Conservation (phyloP, 2,113 vertebrate genomes). For the Phycodurus eques region DNA sequence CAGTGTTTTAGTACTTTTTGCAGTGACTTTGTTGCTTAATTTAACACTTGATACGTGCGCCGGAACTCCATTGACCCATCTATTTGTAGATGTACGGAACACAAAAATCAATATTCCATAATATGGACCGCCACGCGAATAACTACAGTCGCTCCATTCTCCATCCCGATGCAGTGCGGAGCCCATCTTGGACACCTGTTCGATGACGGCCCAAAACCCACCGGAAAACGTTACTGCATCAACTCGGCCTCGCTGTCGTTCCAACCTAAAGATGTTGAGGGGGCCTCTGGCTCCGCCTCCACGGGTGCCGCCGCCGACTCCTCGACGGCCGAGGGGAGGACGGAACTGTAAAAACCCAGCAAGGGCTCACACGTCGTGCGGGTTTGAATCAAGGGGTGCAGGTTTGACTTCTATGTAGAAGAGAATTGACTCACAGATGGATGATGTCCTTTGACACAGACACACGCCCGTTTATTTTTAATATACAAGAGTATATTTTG, state of each 20-base stretch:
- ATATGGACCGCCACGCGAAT: no score
- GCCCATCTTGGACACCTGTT: conserved; percentile 96
- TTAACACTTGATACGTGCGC: no score
- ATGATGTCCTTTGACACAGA: neutral
- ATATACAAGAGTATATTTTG: conserved; percentile 1
- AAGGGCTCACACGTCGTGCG: neutral
- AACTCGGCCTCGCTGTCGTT: conserved; percentile 88
- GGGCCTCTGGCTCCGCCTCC: neutral
- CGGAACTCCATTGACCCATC: no score
- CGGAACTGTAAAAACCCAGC: conserved; percentile 32
- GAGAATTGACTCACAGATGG: neutral
- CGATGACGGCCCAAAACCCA: conserved; percentile 91
- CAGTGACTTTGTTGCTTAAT: neutral
- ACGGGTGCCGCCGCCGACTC: neutral
- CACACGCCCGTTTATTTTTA: neutral
- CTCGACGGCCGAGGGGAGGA: conserved; percentile 20
- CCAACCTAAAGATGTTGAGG: conserved; percentile 24
- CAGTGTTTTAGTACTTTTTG: neutral
- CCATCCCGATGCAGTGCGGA: conserved; percentile 83
- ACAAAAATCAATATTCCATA: no score
- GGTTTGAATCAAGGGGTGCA: neutral
- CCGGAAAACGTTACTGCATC: conserved; percentile 93
- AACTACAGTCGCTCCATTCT: neutral
- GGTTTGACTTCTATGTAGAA: neutral
- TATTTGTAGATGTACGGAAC: no score